Evolutionary conservation across 2,113 vertebrate species (phyloP).

Genomic region (Lepus timidus): DNA sequence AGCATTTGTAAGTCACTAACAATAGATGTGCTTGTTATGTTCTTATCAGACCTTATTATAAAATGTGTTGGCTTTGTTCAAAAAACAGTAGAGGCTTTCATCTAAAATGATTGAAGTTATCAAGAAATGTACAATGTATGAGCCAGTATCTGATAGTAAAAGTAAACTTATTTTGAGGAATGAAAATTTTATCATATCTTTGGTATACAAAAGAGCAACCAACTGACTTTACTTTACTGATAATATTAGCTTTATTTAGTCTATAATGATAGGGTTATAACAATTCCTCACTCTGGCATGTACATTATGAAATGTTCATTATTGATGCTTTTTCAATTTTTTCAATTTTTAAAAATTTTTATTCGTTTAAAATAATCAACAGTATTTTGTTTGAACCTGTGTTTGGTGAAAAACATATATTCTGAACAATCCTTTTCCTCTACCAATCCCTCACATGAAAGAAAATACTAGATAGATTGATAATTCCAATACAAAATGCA

Average conservation of each 20-base stretch:
- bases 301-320: background rate
- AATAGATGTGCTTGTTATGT: background rate
- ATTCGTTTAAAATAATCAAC: conserved; percentile 49
- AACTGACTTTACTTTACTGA: conserved; percentile 17
- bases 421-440: conserved; percentile 19
- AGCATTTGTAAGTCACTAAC: conserved; percentile 42
- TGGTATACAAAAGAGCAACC: background rate
- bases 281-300: background rate
- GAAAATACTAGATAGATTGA: background rate
- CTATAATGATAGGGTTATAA: conserved; percentile 29
- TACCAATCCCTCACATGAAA: background rate
- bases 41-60: conserved; percentile 28
- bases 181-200: background rate
- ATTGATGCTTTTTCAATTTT: background rate
- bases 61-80: conserved; percentile 29
- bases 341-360: conserved; percentile 23
- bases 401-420: background rate
- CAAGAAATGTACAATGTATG: background rate
- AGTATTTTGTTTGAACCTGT: conserved; percentile 10
- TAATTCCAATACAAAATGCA: background rate
- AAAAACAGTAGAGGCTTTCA: conserved; percentile 16
- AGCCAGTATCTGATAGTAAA: conserved; percentile 14
- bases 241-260: conserved; percentile 21
- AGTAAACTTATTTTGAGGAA: conserved; percentile 46
- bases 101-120: conserved; percentile 41